Base-by-base conservation (phyloP, 2,797 vertebrate species). In the Phylloscopus collybita region DNA sequence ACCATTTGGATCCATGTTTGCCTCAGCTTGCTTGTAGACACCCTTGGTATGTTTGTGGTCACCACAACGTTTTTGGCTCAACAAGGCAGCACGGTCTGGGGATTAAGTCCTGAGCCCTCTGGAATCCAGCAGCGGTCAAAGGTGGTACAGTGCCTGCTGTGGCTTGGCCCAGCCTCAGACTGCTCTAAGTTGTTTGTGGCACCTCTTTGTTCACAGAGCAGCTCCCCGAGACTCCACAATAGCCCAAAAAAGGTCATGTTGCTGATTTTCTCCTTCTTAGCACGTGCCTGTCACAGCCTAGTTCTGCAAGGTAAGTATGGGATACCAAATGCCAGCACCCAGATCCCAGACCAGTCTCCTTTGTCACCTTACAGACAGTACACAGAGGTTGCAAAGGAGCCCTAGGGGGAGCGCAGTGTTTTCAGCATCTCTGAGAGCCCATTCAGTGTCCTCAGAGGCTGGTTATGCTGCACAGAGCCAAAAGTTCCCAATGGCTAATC, bases 121-220 rank as follows among this genome's bases (percentile, higher is more conserved):
- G 12, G 11, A 91, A 88, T 71, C 42, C 65, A 78, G 69, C 65
- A 85, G 86, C 0, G 2, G 79, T 61, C 92, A 93, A 74, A 87
- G 72, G 85, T 57, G 61, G 71, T 80, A 42, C 65, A 26, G 84
- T 57, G 38, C 72, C 86, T 92, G 84, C 84, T 82, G 74, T 44
- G 83, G 49, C 64, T 73, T 90, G 86, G 91, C 75, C 27, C 65
- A 50, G 69, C 16, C 47, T 86, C 72, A 61, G 62, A 16, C 27
- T 86, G 69, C 79, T 88, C 34, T 38, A 16, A 78, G 16, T 72
- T 88, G 57, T 88, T 88, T 86, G 69, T 5, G 16, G 59, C 38
- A 56, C 32, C 59, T 61, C 80, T 69, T 81, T 64, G 50, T 71
- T 90, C 54, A 16, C 61, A 40, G 30, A 36, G 27, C 27, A 69